phyloP scores from a whole-genome alignment of 2,113 vertebrate genomes.

The Polypterus senegalus region DNA sequence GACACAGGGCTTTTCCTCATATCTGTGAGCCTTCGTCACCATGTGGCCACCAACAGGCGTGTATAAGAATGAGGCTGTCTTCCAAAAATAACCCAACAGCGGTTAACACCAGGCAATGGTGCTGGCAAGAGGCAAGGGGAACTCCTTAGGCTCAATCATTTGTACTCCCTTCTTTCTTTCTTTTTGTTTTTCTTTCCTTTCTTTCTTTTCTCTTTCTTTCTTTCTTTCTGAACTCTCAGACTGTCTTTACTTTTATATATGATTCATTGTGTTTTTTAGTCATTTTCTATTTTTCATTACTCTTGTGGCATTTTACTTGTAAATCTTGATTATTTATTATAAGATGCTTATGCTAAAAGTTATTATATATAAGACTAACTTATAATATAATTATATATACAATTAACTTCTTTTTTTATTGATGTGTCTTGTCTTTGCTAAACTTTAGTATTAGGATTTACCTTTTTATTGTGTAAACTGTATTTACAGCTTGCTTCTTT shows the following conservation, averaged over 20 bases:
- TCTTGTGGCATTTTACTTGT: too few relatives aligned
- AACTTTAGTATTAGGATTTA: too few relatives aligned
- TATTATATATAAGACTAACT: too few relatives aligned
- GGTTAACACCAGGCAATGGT: constrained; percentile 35
- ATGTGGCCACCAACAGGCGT: constrained; percentile 29
- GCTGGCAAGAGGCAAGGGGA: neutral
- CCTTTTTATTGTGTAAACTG: too few relatives aligned
- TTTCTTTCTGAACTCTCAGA: constrained; percentile 13
- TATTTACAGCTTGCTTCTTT: too few relatives aligned
- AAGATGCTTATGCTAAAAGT: too few relatives aligned
- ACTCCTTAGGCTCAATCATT: constrained; percentile 17
- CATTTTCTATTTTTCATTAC: too few relatives aligned
- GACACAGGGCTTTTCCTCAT: constrained; percentile 22
- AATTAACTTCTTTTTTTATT: too few relatives aligned
- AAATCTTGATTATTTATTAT: too few relatives aligned
- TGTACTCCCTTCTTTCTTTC: constrained; percentile 4
- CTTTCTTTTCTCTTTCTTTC: constrained; percentile 12
- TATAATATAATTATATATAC: too few relatives aligned
- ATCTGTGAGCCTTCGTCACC: constrained; percentile 31
- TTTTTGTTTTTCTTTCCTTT: neutral
- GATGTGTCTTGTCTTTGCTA: too few relatives aligned
- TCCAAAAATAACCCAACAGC: constrained; percentile 43
- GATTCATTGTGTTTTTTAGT: too few relatives aligned
- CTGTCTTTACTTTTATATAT: neutral
- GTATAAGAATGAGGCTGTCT: constrained; percentile 26